Base-by-base conservation (phyloP, 2,888 invertebrate species). In the Chrysolina haemoptera region DNA sequence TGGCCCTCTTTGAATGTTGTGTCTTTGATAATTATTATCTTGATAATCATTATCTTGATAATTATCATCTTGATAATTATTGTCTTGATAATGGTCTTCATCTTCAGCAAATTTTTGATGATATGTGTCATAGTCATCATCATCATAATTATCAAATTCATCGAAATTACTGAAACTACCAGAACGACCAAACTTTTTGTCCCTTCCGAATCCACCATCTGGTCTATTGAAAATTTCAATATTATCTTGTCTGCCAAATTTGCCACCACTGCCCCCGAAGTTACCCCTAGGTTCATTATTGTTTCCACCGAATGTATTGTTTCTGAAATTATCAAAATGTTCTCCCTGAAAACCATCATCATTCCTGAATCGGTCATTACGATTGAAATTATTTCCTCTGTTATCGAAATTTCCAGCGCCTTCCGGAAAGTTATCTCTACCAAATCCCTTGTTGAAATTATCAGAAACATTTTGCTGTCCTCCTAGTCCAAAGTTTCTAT, bases 91-190 rank as follows among this genome's bases (percentile, higher is more conserved):
- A 10, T 68, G 46, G 66, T 73, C 74, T n/a, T 81, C 80, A 2
- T 79, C 81, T 14, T 83, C 82, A 71, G 77, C 78, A 68, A 81
- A 82, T 76, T 73, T 79, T 22, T 78, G 68, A 69, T 83, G 79
- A 73, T 79, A 81, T 46, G 80, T 77, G 5, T 83, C 81, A 72
- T 77, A 82, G 55, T 82, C 80, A 4, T 83, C 78, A 16, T 81
- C 79, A 43, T 82, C 79, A 40, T 81, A 77, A 74, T 79, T 66
- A 62, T 72, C 59, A 11, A 53, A 62, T 11, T 70, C 62, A 10
- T 72, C 48, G 40, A 62, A 59, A 11, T 48, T 64, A 50, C 46
- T 48, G 46, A 77, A 75, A 68, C 70, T 69, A 27, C 71, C 73
- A 35, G 62, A 53, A 63, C 35, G 63, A 20, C 69, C 70, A 16